Evolutionary conservation across 92 coral and sea anemone genomes (phyloP).

Genomic region (Palythoa caribaeorum): DNA sequence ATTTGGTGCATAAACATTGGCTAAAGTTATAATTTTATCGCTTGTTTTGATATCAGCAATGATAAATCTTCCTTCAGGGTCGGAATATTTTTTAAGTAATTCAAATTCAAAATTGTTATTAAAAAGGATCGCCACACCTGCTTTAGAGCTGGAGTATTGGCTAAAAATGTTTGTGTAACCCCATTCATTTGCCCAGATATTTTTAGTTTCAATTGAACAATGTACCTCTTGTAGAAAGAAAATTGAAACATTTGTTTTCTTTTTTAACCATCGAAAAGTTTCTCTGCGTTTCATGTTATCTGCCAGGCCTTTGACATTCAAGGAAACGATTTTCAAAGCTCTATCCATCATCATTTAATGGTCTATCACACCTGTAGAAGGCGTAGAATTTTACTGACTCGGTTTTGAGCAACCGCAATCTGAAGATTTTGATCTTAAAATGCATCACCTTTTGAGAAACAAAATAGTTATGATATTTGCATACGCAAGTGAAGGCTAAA

Average conservation of each 20-base stretch:
- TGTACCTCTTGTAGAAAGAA: no score
- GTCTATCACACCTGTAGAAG: no score
- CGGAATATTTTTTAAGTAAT: conserved; percentile 13
- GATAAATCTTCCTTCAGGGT: conserved; percentile 18
- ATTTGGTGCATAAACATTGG: conserved; percentile 17
- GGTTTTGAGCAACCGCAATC: no score
- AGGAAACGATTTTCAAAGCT: conserved; percentile 14
- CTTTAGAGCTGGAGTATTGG: conserved; percentile 15
- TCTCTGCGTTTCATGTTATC: conserved; percentile 5
- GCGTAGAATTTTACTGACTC: no score
- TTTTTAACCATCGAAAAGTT: conserved; percentile 3
- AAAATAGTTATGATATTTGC: no score
- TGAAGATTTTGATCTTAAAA: no score
- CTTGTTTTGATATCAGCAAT: conserved; percentile 8
- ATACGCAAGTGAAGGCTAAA: no score
- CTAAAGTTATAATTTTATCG: conserved; percentile 12
- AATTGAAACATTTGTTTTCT: no score
- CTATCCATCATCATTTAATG: no score
- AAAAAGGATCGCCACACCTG: conserved; percentile 12
- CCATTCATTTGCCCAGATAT: no score
- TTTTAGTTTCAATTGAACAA: no score
- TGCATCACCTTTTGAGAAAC: no score
- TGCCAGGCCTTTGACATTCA: conserved; percentile 11
- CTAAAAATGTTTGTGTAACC: conserved; percentile 2
- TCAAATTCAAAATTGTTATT: conserved; percentile 11